These are phyloP conservation scores for Hetaerina americana DNA, from an alignment of 1,140 invertebrate species.

Conservation along the genomic window DNA sequence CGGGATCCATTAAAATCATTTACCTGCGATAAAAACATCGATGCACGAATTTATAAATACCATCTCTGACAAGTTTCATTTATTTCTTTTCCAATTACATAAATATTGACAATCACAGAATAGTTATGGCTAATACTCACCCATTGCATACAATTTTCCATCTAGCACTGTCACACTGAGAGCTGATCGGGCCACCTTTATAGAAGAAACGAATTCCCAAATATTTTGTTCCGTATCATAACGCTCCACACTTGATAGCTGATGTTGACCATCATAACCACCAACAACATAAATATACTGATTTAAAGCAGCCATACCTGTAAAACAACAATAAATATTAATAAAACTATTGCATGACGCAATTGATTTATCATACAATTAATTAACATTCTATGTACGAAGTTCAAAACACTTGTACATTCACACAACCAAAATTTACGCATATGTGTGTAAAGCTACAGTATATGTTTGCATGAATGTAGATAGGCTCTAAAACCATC, in stretches of 20 bases:
- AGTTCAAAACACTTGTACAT: too few relatives aligned
- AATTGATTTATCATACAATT: background rate
- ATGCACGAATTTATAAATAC: too few relatives aligned
- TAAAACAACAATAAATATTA: conserved; percentile 20
- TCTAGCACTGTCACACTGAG: conserved; percentile 67
- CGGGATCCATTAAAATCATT: too few relatives aligned
- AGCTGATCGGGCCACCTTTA: conserved; percentile 62
- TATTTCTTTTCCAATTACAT: too few relatives aligned
- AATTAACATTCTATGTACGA: background rate
- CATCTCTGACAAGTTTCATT: too few relatives aligned
- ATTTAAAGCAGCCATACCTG: conserved; percentile 61
- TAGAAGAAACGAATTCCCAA: conserved; percentile 55
- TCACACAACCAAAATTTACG: too few relatives aligned
- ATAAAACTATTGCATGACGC: conserved; percentile 7
- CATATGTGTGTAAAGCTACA: too few relatives aligned
- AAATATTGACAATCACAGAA: too few relatives aligned
- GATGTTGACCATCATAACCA: conserved; percentile 65
- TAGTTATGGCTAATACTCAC: too few relatives aligned
- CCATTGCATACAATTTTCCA: conserved; percentile 71
- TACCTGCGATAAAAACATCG: too few relatives aligned
- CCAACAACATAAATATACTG: conserved; percentile 76
- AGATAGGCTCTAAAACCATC: too few relatives aligned
- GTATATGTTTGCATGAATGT: too few relatives aligned
- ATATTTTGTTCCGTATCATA: conserved; percentile 63
- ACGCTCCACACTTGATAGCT: conserved; percentile 63